Base-by-base conservation (phyloP, 2,797 vertebrate species). In the Pseudomugil tenellus region DNA sequence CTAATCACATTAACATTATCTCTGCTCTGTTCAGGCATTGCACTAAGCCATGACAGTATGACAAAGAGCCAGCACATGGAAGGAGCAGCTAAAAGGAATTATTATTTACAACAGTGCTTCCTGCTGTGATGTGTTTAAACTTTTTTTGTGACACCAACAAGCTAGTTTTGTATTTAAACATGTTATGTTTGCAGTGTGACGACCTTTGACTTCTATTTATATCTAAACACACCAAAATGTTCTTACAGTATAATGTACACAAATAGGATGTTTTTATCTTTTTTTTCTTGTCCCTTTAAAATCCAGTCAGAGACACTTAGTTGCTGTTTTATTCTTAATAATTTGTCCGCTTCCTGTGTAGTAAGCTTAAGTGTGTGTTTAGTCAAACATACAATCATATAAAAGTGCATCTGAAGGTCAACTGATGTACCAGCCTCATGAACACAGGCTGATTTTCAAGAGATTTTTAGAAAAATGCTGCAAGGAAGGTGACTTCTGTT, bases 401-500 rank as follows among this genome's bases (percentile, higher is more conserved):
- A 26, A 73, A 83, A 77, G 83, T 82, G 53, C 68, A 72, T 2
- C 35, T 85, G 71, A 85, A 85, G 85, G 88, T 88, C 88, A 74
- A 79, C 80, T 76, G 84, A 79, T 83, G 70, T 48, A 58, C 51
- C 34, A 62, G 48, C 46, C 14, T 2, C 48, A 53, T 72, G 63
- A 63, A 67, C 28, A 10, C 57, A 59, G 61, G 37, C 19, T 43
- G 67, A 61, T 69, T 78, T 77, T 43, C 68, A 34, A 43, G 57
- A 68, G 51, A 39, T 67, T 70, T 77, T 68, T 60, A 17, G 34
- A 46, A 59, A 85, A 80, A 26, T n/a, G 84, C 83, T 74, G 31
- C 2, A 35, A 78, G 85, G 80, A 89, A 89, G 84, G 85, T 89
- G 81, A 89, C 72, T 84, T 56, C 60, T 77, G 69, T 67, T 61